A percentile compares a stretch with the other conserved stretches of the same genome.
These are phyloP conservation scores for Chamaetylas fuelleborni DNA, from an alignment of 2,113 vertebrate species.

Conservation along the genomic window DNA sequence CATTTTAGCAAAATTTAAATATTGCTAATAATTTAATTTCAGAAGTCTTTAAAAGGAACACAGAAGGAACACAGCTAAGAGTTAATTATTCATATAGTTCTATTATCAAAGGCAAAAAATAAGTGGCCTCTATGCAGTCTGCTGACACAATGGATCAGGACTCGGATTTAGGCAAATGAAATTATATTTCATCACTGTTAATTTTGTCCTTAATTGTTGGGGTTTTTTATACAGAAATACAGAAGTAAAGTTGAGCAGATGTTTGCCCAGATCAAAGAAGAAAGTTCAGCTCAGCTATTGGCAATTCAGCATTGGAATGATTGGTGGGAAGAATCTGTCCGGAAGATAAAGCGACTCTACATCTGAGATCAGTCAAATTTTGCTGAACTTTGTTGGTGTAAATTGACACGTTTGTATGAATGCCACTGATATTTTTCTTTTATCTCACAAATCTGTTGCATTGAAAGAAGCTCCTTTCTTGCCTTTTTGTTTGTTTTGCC, in stretches of 20 bases:
- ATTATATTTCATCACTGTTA: neutral
- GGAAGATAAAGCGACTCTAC: conserved; percentile 63
- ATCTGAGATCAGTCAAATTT: neutral
- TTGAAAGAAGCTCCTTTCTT: neutral
- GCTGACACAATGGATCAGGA: neutral
- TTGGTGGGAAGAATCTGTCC: conserved; percentile 57
- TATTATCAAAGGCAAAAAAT: neutral
- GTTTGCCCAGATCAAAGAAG: conserved; percentile 26
- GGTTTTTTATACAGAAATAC: conserved; percentile 40
- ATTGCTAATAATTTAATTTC: neutral
- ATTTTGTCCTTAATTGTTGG: neutral
- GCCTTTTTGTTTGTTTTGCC: neutral
- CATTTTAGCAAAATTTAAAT: neutral
- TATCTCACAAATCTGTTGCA: neutral
- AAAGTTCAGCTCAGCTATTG: conserved; percentile 21
- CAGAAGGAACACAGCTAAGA: neutral
- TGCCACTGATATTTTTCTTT: neutral
- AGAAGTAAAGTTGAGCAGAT: conserved; percentile 3
- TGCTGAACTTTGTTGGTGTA: neutral
- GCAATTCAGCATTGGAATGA: conserved; percentile 28
- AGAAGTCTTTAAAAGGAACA: neutral
- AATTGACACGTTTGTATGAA: neutral
- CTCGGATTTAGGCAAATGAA: neutral
- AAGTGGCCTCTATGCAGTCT: neutral
- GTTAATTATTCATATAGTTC: neutral